Percentiles rank a stretch among this genome's conserved stretches.
Conservation (phyloP, 2,888 invertebrate genomes). For the Entomobrya proxima region DNA sequence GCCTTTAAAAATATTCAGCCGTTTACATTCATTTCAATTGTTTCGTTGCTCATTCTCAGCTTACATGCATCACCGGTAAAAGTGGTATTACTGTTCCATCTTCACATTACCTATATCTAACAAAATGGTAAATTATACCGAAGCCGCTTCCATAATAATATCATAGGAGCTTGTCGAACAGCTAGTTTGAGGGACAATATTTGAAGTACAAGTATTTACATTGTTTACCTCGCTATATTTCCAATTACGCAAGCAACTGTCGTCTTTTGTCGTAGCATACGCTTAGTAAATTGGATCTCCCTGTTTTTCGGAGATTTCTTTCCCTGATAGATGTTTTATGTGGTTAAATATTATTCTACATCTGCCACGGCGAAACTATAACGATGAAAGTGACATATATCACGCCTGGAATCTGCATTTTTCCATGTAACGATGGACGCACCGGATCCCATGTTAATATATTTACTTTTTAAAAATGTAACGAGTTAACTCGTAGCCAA, state of each 20-base stretch:
- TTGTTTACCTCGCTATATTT: conserved; percentile 13
- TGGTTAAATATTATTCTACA: conserved; percentile 31
- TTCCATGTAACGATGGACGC: too few species aligned
- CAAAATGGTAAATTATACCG: conserved; percentile 16
- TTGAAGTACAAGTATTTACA: conserved; percentile 9
- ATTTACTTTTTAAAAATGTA: too few species aligned
- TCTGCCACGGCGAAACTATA: too few species aligned
- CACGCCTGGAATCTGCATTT: too few species aligned
- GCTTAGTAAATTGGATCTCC: conserved; percentile 29
- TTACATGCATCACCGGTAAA: conserved; percentile 35
- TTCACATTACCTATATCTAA: conserved; percentile 3
- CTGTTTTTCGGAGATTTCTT: conserved; percentile 44
- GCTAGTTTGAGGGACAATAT: not conserved
- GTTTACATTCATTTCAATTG: conserved; percentile 27
- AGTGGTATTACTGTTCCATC: not conserved
- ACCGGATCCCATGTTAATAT: too few species aligned
- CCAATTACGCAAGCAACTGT: conserved; percentile 41
- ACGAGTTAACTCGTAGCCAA: too few species aligned
- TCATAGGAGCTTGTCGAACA: not conserved
- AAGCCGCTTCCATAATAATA: not conserved
- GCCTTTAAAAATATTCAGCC: not conserved
- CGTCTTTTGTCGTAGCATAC: conserved; percentile 24
- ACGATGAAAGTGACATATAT: too few species aligned
- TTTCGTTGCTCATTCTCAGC: conserved; percentile 34
- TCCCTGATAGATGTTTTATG: conserved; percentile 25